Evolutionary conservation across 2,113 vertebrate genomes (phyloP).

Genomic region (Syngnathus typhle): DNA sequence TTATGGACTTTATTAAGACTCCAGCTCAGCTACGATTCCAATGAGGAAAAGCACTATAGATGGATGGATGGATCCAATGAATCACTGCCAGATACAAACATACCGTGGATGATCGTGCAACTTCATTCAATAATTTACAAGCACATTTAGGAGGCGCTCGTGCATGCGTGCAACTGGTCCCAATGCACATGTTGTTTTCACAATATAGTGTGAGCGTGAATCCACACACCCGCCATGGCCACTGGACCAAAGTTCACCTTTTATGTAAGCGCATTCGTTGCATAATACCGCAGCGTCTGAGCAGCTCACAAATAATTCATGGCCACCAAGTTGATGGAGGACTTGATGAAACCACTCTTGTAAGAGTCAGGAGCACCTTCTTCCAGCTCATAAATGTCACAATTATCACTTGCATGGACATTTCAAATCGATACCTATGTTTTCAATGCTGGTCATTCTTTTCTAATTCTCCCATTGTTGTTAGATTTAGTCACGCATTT

Average conservation of each 20-base stretch:
- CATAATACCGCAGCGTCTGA: constrained; percentile 72
- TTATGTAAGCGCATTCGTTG: constrained; percentile 74
- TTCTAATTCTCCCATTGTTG: neutral
- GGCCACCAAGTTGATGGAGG: constrained; percentile 54
- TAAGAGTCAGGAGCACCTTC: constrained; percentile 5
- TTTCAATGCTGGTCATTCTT: neutral
- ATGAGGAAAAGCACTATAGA: too few relatives aligned
- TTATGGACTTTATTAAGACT: neutral
- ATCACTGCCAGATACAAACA: neutral
- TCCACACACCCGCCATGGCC: constrained; percentile 44
- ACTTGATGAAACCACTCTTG: constrained; percentile 37
- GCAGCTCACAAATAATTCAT: constrained; percentile 75
- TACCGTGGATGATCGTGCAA: neutral
- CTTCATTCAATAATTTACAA: constrained; percentile 47
- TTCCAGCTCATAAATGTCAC: neutral
- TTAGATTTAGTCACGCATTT: neutral
- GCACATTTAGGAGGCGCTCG: constrained; percentile 11
- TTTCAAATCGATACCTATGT: neutral
- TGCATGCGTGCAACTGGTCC: constrained; percentile 27
- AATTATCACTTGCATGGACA: neutral
- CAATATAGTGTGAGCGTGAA: constrained; percentile 51
- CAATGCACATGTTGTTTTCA: constrained; percentile 49
- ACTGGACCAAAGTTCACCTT: constrained; percentile 74
- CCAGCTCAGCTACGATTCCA: too few relatives aligned
- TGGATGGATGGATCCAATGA: neutral